These are phyloP conservation scores for Galerucella nymphaeae DNA, from an alignment of 2,888 invertebrate species.

Conservation along the genomic window DNA sequence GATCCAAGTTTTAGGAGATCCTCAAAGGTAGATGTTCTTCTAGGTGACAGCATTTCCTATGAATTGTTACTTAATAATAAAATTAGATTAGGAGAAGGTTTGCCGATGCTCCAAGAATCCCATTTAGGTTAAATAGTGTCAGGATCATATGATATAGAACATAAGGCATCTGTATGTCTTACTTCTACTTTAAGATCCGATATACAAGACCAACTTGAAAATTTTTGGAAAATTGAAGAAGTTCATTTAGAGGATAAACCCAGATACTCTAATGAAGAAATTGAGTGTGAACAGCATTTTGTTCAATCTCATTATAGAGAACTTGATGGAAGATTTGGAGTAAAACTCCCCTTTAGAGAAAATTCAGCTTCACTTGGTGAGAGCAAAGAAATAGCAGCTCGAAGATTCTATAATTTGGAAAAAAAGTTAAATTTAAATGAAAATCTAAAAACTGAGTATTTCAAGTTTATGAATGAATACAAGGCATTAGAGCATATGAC, in stretches of 20 bases:
- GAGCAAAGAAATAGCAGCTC: slow-evolving; percentile 19
- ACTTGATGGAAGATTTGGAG: slow-evolving; percentile 24
- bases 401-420: slow-evolving; percentile 21
- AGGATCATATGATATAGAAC: slow-evolving; percentile 11
- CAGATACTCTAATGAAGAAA: slow-evolving; percentile 17
- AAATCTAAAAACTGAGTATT: slow-evolving; percentile 23
- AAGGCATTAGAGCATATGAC: slow-evolving; percentile 19
- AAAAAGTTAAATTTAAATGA: slow-evolving; percentile 20
- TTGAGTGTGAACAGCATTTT: slow-evolving; percentile 40
- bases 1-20: slow-evolving; percentile 13
- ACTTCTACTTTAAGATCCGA: background rate
- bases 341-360: slow-evolving; percentile 25
- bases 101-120: slow-evolving; percentile 19
- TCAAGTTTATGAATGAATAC: slow-evolving; percentile 28
- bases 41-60: slow-evolving; percentile 14
- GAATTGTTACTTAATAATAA: slow-evolving; percentile 18
- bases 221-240: background rate
- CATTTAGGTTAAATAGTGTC: slow-evolving; percentile 15
- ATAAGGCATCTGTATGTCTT: background rate
- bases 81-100: slow-evolving; percentile 14
- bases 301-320: slow-evolving; percentile 12
- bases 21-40: slow-evolving; percentile 13
- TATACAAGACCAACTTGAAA: slow-evolving; percentile 22
- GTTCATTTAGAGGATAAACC: slow-evolving; percentile 15
- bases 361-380: slow-evolving; percentile 11